A percentile compares a stretch with the other conserved stretches of the same genome.
These are phyloP conservation scores for Cryptosula pallasiana DNA, from an alignment of 2,888 invertebrate species.

Conservation along the genomic window DNA sequence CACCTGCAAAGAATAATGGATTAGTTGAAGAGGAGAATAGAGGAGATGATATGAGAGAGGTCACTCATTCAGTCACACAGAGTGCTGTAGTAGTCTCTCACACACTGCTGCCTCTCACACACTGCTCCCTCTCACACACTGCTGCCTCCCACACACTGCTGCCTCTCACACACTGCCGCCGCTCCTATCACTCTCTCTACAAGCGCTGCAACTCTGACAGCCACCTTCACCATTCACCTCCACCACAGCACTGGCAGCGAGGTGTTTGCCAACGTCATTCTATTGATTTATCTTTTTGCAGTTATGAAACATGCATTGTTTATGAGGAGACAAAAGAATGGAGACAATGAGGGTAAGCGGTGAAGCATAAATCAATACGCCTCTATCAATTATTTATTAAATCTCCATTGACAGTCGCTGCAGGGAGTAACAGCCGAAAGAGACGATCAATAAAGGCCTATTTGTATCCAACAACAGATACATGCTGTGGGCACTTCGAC, in stretches of 20 bases:
- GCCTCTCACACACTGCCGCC: background rate
- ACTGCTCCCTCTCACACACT: background rate
- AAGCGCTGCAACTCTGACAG: background rate
- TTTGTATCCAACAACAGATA: too few species aligned
- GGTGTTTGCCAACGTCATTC: background rate
- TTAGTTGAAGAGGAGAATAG: background rate
- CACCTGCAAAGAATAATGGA: background rate
- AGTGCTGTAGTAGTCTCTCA: background rate
- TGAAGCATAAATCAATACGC: background rate
- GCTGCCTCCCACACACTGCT: background rate
- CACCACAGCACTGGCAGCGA: background rate
- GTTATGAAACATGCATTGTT: too few species aligned
- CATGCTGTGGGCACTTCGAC: too few species aligned
- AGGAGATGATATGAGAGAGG: conserved; percentile 15
- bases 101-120: background rate
- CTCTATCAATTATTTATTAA: background rate
- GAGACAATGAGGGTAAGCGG: background rate
- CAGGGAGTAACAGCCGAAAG: too few species aligned
- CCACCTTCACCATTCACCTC: background rate
- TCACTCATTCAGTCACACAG: background rate
- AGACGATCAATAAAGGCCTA: too few species aligned
- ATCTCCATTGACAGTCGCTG: background rate
- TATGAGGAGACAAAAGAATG: background rate
- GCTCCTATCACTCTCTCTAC: background rate
- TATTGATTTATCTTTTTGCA: conserved; percentile 14